Conservation (phyloP, 2,113 vertebrate genomes). For the Psittacara wagleri region DNA sequence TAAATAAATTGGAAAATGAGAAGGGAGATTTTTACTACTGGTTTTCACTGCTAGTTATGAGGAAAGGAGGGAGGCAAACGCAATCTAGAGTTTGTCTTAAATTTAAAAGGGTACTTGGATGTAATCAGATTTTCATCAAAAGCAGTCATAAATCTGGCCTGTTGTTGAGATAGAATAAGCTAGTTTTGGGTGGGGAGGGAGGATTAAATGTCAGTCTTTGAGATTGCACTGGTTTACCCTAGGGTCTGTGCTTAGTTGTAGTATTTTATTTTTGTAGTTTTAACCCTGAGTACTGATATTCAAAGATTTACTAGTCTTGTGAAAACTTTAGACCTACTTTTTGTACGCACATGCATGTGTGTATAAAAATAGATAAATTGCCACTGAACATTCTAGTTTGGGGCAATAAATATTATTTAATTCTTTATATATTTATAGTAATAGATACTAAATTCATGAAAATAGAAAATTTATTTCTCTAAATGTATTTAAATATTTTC, state of each 20-base stretch:
- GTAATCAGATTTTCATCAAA: conserved; percentile 26
- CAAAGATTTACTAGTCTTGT: background rate
- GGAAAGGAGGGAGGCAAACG: background rate
- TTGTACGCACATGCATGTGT: background rate
- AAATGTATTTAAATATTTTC: background rate
- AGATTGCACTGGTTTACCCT: background rate
- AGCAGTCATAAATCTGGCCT: background rate
- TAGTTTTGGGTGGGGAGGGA: background rate
- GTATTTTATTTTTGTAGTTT: background rate
- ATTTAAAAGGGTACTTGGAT: background rate
- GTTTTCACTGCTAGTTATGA: background rate
- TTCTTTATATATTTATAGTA: background rate
- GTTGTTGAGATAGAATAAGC: background rate
- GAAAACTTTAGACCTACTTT: background rate
- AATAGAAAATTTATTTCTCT: background rate
- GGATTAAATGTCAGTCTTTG: background rate
- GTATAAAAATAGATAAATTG: background rate
- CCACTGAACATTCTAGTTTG: background rate
- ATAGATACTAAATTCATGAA: background rate
- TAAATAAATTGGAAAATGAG: conserved; percentile 20
- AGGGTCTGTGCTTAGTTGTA: background rate
- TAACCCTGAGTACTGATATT: background rate
- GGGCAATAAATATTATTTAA: background rate
- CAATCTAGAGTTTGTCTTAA: background rate
- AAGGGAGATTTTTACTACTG: background rate